Evolutionary conservation across 2,113 vertebrate species (phyloP).

Genomic region (Tor tambroides): DNA sequence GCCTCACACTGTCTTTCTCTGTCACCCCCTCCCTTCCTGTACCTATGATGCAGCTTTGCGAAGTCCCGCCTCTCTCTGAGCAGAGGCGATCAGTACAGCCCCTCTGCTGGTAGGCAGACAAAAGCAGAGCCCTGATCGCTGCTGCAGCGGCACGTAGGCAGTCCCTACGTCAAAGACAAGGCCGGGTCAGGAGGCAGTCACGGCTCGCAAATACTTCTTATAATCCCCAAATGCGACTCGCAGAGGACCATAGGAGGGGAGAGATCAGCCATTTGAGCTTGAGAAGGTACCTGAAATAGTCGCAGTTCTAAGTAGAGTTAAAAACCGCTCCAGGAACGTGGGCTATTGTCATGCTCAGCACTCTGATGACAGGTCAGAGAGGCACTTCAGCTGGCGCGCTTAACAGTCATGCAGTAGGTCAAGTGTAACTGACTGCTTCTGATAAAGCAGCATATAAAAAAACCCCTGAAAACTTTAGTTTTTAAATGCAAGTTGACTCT

Average conservation of each 20-base stretch:
- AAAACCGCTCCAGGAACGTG: conserved; percentile 56
- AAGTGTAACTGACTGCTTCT: background rate
- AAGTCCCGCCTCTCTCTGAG: conserved; percentile 59
- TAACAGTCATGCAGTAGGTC: conserved; percentile 15
- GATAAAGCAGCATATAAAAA: background rate
- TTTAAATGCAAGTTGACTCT: background rate
- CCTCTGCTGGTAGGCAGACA: conserved; percentile 86
- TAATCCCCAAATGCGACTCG: conserved; percentile 72
- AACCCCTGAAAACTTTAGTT: background rate
- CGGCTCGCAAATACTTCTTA: conserved; percentile 67
- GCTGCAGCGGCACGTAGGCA: conserved; percentile 85
- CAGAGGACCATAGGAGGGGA: conserved; percentile 22
- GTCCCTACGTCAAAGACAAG: conserved; percentile 73
- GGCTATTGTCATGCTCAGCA: conserved; percentile 26
- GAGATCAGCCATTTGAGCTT: conserved; percentile 50
- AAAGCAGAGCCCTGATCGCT: conserved; percentile 73
- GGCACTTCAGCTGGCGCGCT: background rate
- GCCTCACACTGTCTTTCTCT: conserved; percentile 55
- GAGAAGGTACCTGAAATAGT: conserved; percentile 69
- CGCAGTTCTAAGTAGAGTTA: conserved; percentile 67
- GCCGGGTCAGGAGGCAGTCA: conserved; percentile 66
- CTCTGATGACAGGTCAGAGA: conserved; percentile 41
- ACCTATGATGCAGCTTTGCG: conserved; percentile 46
- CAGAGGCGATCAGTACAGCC: conserved; percentile 77
- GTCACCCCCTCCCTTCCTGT: conserved; percentile 51